Conservation (phyloP, 2,113 vertebrate genomes). For the Nothoprocta pentlandii region DNA sequence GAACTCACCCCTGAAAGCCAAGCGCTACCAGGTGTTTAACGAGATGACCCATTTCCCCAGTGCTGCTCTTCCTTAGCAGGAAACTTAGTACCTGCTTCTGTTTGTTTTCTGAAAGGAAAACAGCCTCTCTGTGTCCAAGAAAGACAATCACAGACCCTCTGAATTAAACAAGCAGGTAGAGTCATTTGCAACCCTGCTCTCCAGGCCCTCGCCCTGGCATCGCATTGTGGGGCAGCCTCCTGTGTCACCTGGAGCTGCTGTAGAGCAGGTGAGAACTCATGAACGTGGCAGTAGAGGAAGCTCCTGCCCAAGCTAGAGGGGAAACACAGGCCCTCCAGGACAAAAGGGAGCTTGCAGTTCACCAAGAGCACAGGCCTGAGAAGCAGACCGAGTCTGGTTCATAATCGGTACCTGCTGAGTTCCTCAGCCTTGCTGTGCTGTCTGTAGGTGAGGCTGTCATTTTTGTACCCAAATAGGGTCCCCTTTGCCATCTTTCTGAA, state of each 20-base stretch:
- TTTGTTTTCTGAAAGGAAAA: background rate
- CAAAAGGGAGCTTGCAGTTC: background rate
- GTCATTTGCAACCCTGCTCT: background rate
- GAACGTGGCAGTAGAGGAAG: background rate
- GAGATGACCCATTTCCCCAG: background rate
- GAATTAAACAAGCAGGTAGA: background rate
- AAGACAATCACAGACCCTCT: background rate
- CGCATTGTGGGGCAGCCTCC: background rate
- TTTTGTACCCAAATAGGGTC: background rate
- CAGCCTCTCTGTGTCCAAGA: background rate
- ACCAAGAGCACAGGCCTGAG: background rate
- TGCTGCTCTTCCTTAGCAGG: background rate
- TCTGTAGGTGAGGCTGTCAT: background rate
- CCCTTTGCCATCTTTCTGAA: background rate
- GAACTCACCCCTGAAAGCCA: background rate
- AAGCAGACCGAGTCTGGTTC: background rate
- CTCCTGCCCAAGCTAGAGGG: background rate
- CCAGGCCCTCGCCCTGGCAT: background rate
- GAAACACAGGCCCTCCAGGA: background rate
- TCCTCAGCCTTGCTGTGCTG: background rate
- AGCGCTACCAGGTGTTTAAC: background rate
- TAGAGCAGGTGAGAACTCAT: background rate
- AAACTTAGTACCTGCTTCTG: background rate
- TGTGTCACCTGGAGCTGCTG: background rate
- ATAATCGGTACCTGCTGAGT: background rate